A percentile compares a stretch with the other conserved stretches of the same genome.
Conservation (phyloP, 2,888 invertebrate genomes). For the Acrobasis suavella region DNA sequence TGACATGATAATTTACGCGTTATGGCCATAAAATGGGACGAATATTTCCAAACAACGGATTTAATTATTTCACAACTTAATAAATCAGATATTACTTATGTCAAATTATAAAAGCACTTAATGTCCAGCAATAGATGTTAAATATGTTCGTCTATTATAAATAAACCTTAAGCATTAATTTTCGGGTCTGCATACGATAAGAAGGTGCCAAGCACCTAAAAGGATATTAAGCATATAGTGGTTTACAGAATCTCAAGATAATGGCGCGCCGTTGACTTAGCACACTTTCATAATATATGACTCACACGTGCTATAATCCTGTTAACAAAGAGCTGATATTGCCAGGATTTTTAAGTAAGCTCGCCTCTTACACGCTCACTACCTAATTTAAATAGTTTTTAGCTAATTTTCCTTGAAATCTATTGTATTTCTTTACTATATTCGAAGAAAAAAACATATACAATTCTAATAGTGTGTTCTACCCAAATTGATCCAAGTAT, state of each 20-base stretch:
- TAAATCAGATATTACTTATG: neutral
- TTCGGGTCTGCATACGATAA: neutral
- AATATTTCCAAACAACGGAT: slow-evolving; percentile 13
- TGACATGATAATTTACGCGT: slow-evolving; percentile 23
- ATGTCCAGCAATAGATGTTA: no score
- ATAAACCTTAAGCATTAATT: no score
- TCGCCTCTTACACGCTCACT: neutral
- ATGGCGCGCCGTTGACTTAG: slow-evolving; percentile 7
- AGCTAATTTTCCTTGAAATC: neutral
- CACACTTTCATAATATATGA: slow-evolving; percentile 16
- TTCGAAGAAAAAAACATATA: neutral
- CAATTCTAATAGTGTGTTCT: neutral
- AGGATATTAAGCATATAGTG: neutral
- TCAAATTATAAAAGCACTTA: neutral
- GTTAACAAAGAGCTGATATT: slow-evolving; percentile 5
- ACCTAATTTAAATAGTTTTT: slow-evolving; percentile 2
- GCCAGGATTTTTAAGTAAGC: slow-evolving; percentile 2
- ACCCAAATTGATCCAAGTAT: slow-evolving; percentile 1
- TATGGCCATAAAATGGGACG: slow-evolving; percentile 22
- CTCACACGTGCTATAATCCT: slow-evolving; percentile 5
- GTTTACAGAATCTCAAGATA: slow-evolving; percentile 12
- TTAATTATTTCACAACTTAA: slow-evolving; percentile 3
- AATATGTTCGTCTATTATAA: no score
- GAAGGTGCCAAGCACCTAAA: neutral
- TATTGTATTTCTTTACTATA: no score